These are phyloP conservation scores for Selenia dentaria DNA, from an alignment of 2,888 invertebrate species.

Conservation along the genomic window DNA sequence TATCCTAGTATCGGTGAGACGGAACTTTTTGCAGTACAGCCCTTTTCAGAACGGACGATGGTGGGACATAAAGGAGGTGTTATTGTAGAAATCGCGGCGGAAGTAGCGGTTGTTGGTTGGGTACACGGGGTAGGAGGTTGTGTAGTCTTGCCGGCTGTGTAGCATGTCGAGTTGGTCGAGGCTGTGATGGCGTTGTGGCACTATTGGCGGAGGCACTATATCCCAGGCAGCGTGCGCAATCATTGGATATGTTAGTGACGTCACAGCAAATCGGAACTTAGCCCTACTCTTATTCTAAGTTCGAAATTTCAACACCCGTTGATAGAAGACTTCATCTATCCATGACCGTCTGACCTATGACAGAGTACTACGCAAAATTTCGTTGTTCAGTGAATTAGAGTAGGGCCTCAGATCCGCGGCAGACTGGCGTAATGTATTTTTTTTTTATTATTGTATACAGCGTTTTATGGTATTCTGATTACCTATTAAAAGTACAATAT, in stretches of 20 bases:
- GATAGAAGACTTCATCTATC: too few relatives aligned
- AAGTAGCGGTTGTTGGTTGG: slow-evolving; percentile 55
- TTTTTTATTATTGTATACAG: too few relatives aligned
- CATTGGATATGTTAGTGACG: slow-evolving; percentile 15
- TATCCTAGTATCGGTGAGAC: slow-evolving; percentile 74
- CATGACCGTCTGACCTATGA: too few relatives aligned
- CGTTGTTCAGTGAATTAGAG: too few relatives aligned
- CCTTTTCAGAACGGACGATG: slow-evolving; percentile 83
- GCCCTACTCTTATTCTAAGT: too few relatives aligned
- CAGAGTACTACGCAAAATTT: too few relatives aligned
- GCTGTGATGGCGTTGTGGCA: slow-evolving; percentile 76
- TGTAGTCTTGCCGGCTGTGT: slow-evolving; percentile 67
- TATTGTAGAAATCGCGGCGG: slow-evolving; percentile 69
- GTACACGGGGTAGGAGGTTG: slow-evolving; percentile 63
- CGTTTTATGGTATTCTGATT: too few relatives aligned
- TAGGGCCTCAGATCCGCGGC: background rate
- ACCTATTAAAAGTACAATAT: too few relatives aligned
- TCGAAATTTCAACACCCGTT: too few relatives aligned
- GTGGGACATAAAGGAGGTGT: slow-evolving; percentile 68
- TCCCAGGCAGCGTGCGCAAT: slow-evolving; percentile 72
- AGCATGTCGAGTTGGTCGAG: slow-evolving; percentile 78
- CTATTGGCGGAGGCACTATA: slow-evolving; percentile 41
- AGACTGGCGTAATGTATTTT: background rate
- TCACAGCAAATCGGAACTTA: background rate
- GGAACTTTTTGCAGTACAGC: slow-evolving; percentile 79